These are phyloP conservation scores for Neomorphus geoffroyi DNA, from an alignment of 2,797 vertebrate genomes.

Conservation along the genomic window DNA sequence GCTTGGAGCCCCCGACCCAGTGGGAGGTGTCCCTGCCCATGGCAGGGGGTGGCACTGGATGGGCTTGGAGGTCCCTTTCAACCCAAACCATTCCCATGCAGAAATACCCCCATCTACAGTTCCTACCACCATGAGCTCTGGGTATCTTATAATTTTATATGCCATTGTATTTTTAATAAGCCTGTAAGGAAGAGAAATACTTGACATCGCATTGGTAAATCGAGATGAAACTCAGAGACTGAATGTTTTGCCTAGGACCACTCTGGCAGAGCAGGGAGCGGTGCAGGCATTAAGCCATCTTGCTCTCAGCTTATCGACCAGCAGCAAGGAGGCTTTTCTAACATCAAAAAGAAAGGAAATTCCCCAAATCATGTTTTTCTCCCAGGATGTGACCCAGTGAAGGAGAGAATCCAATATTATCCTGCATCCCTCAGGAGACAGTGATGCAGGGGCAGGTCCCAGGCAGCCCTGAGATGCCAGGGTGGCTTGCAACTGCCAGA, in stretches of 20 bases:
- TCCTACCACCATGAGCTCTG: neutral
- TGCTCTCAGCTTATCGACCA: neutral
- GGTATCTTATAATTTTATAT: neutral
- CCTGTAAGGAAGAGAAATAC: neutral
- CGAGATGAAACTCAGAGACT: neutral
- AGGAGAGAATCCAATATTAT: neutral
- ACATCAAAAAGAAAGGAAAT: neutral
- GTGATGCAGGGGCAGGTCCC: neutral
- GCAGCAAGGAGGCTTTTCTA: neutral
- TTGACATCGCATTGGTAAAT: neutral
- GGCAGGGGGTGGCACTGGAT: no score
- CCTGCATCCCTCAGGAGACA: neutral
- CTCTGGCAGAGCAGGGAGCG: neutral
- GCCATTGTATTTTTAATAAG: neutral
- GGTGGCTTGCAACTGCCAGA: neutral
- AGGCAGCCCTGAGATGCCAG: neutral
- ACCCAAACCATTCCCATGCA: neutral
- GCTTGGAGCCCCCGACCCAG: no score
- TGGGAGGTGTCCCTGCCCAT: no score
- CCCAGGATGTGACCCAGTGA: fast-evolving
- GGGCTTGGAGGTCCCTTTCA: no score
- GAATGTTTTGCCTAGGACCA: neutral
- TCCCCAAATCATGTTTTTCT: neutral
- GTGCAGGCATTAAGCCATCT: neutral
- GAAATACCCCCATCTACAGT: neutral